These are phyloP conservation scores for Linnaemya tessellans DNA, from an alignment of 2,888 invertebrate species.

Conservation along the genomic window DNA sequence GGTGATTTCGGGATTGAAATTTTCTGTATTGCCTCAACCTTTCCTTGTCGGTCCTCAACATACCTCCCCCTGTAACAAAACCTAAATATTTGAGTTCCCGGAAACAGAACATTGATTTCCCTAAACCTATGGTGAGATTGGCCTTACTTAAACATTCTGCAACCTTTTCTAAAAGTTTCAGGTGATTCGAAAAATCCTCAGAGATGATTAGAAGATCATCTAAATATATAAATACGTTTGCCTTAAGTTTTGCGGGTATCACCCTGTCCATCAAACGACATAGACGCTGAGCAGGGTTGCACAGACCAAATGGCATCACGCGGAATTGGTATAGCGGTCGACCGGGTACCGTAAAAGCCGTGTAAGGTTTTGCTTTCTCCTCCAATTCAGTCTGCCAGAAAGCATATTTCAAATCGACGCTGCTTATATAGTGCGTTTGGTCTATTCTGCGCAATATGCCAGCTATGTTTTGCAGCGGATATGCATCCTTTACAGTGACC, in stretches of 20 bases:
- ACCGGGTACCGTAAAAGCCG: too few species aligned
- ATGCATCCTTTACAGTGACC: too few species aligned
- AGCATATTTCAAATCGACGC: constrained; percentile 41
- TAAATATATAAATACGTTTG: constrained; percentile 49
- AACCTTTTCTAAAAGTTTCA: constrained; percentile 34
- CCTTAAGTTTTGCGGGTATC: constrained; percentile 32
- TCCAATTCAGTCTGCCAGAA: constrained; percentile 71
- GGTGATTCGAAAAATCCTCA: constrained; percentile 50
- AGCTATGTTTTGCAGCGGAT: too few species aligned
- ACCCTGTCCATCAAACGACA: constrained; percentile 73
- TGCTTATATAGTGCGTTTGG: too few species aligned
- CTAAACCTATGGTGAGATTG: too few species aligned
- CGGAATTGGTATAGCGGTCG: constrained; percentile 59
- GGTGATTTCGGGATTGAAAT: constrained; percentile 56
- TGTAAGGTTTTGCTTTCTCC: too few species aligned
- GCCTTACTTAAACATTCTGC: constrained; percentile 47
- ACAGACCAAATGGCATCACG: constrained; percentile 64
- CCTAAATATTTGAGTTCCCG: too few species aligned
- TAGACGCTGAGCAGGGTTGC: constrained; percentile 58
- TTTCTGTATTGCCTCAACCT: too few species aligned
- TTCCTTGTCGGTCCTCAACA: too few species aligned
- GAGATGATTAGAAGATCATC: constrained; percentile 63
- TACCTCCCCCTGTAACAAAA: too few species aligned
- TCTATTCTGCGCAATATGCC: too few species aligned
- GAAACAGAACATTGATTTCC: too few species aligned